These are phyloP conservation scores for Archegozetes longisetosus DNA, from an alignment of 1,140 invertebrate species.

Conservation along the genomic window DNA sequence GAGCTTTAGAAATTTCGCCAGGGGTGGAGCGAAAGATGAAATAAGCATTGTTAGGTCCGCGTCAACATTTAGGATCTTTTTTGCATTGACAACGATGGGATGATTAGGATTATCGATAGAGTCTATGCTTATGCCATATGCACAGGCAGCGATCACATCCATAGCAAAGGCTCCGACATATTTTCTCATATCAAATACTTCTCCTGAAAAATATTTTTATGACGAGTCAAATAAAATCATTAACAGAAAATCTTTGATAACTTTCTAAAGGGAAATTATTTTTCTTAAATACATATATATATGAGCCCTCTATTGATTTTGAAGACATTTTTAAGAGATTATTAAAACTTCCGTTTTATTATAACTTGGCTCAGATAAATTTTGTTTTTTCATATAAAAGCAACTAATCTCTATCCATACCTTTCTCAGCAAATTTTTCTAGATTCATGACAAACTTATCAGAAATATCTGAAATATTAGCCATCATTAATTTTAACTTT, in stretches of 20 bases:
- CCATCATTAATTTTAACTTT: constrained; percentile 12
- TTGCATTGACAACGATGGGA: constrained; percentile 25
- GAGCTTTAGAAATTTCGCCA: constrained; percentile 1
- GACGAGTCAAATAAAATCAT: too few relatives aligned
- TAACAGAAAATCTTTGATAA: too few relatives aligned
- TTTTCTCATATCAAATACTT: constrained; percentile 20
- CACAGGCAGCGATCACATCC: constrained; percentile 33
- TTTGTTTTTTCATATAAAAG: too few relatives aligned
- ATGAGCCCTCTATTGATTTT: too few relatives aligned
- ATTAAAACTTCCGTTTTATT: too few relatives aligned
- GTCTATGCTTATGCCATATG: constrained; percentile 34
- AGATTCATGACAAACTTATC: constrained; percentile 2
- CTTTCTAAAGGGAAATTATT: too few relatives aligned
- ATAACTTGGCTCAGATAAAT: too few relatives aligned
- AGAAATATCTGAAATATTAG: constrained; percentile 1
- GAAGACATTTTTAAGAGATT: too few relatives aligned
- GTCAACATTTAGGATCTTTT: constrained; percentile 19
- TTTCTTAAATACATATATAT: neutral
- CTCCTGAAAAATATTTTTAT: too few relatives aligned
- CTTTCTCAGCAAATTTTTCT: neutral
- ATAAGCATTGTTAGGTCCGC: constrained; percentile 1
- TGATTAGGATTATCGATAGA: constrained; percentile 28
- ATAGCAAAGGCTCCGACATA: constrained; percentile 30
- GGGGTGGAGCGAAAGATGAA: neutral
- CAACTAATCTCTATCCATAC: too few relatives aligned